Evolutionary conservation across 2,797 vertebrate genomes (phyloP).

Genomic region (Phalanger gymnotis): DNA sequence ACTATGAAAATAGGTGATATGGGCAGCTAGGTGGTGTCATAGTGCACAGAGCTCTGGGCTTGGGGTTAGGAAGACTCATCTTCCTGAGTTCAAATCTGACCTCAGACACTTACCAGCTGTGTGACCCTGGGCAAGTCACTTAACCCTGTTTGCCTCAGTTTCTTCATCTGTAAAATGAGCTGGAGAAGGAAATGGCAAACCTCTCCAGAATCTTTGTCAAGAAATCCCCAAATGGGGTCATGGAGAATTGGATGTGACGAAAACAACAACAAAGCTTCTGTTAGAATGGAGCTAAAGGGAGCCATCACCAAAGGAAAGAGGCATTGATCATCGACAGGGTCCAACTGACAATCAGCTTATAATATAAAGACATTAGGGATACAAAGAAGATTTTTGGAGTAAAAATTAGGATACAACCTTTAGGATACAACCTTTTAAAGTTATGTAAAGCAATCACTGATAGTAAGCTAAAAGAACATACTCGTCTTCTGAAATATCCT

Average conservation of each 20-base stretch:
- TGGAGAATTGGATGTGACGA: background rate
- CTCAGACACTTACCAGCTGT: background rate
- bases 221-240: background rate
- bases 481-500: slow-evolving; percentile 18
- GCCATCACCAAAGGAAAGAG: background rate
- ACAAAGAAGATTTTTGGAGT: slow-evolving; percentile 33
- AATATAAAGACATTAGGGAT: slow-evolving; percentile 59
- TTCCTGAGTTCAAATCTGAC: background rate
- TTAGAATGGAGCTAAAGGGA: background rate
- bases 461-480: background rate
- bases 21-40: background rate
- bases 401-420: slow-evolving; percentile 20
- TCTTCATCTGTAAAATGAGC: background rate
- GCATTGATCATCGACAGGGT: background rate
- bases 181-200: background rate
- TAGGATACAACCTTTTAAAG: background rate
- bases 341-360: slow-evolving; percentile 59
- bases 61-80: background rate
- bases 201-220: background rate
- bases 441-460: background rate
- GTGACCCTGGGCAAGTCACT: background rate
- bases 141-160: background rate
- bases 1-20: slow-evolving; percentile 59
- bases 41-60: slow-evolving; percentile 1
- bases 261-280: background rate